phyloP scores from a whole-genome alignment of 2,797 vertebrate genomes.

The Pelodytes ibericus region DNA sequence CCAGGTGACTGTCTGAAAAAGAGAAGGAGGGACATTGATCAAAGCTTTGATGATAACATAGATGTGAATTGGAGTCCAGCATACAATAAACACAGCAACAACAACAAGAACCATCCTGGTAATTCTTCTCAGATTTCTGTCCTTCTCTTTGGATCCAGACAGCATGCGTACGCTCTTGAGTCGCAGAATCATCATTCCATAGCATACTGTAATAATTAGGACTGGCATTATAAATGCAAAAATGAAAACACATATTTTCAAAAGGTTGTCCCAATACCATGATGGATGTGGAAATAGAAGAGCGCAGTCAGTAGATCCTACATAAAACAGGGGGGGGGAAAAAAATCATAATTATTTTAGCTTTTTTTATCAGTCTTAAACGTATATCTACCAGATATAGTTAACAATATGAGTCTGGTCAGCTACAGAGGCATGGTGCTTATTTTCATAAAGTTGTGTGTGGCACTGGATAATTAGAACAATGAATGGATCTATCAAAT shows the following conservation, averaged over 20 bases:
- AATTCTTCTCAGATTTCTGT: conserved; percentile 93
- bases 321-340: background rate
- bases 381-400: too few relatives aligned
- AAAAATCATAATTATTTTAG: background rate
- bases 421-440: too few relatives aligned
- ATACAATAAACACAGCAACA: conserved; percentile 95
- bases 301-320: conserved; percentile 85
- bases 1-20: conserved; percentile 94
- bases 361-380: too few relatives aligned
- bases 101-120: conserved; percentile 98
- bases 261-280: conserved; percentile 98
- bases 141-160: conserved; percentile 97
- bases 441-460: too few relatives aligned
- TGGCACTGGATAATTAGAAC: too few relatives aligned
- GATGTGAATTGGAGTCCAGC: conserved; percentile 99
- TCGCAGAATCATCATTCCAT: conserved; percentile 96
- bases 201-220: conserved; percentile 96
- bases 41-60: conserved; percentile 95
- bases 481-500: too few relatives aligned
- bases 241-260: conserved; percentile 99
- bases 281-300: conserved; percentile 90
- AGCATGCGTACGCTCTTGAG: conserved; percentile 97
- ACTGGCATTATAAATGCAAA: conserved; percentile 98
- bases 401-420: too few relatives aligned
- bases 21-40: conserved; percentile 89